These are phyloP conservation scores for Momotus momota DNA, from an alignment of 2,797 vertebrate species.

Conservation along the genomic window DNA sequence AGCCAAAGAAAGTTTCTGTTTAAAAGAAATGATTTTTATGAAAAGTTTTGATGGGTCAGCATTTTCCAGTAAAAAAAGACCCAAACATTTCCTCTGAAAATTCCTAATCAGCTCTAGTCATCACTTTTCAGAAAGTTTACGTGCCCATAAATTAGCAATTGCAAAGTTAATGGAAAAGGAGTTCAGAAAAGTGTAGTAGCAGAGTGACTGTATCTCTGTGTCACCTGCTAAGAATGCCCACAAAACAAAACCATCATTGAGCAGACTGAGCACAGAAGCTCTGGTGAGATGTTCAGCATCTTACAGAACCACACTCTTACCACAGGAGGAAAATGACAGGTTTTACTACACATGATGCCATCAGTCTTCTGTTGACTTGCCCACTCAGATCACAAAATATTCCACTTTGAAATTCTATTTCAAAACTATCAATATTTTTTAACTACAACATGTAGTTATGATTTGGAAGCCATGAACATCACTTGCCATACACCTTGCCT, in stretches of 20 bases:
- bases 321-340: not conserved
- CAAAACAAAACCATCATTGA: not conserved
- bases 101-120: not conserved
- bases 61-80: not conserved
- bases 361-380: not conserved
- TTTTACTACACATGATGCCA: not conserved
- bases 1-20: not conserved
- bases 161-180: not conserved
- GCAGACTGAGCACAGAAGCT: not conserved
- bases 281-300: not conserved
- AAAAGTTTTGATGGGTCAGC: not conserved
- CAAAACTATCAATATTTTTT: not conserved
- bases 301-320: not conserved
- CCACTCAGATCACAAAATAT: not conserved
- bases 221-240: not conserved
- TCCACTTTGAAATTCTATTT: not conserved
- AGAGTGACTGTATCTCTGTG: not conserved
- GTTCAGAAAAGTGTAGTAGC: not conserved
- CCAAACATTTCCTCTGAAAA: not conserved
- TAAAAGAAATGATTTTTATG: not conserved
- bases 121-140: not conserved
- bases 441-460: not conserved
- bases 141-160: not conserved
- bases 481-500: accelerated
- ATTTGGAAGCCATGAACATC: not conserved